These are phyloP conservation scores for Garra rufa DNA, from an alignment of 2,113 vertebrate species.

Conservation along the genomic window DNA sequence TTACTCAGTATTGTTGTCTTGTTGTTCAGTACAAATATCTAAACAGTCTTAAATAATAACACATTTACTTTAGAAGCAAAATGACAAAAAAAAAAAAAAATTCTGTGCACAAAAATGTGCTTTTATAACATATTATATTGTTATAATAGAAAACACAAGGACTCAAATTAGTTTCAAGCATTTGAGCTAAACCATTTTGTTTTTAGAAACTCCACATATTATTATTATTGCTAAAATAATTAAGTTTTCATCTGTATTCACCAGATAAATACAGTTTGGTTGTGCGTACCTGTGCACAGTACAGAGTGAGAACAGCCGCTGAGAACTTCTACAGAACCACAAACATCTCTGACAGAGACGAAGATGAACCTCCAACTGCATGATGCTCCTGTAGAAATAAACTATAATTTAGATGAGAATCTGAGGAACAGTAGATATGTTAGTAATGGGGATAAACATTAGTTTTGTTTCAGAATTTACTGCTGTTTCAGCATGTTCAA, in stretches of 20 bases:
- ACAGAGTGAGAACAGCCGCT: slow-evolving; percentile 67
- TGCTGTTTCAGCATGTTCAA: not conserved
- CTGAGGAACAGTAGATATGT: not conserved
- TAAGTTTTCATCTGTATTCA: not conserved
- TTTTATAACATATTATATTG: not conserved
- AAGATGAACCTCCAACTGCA: slow-evolving; percentile 73
- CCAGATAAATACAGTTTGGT: not conserved
- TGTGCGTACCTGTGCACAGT: slow-evolving; percentile 64
- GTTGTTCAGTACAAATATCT: not conserved
- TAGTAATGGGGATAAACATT: not conserved
- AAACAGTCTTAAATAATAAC: too few relatives aligned
- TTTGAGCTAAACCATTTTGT: not conserved
- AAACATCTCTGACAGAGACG: slow-evolving; percentile 73
- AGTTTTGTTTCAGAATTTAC: not conserved
- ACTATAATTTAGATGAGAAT: slow-evolving; percentile 16
- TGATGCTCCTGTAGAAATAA: slow-evolving; percentile 55
- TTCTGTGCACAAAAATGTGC: not conserved
- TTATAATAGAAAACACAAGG: not conserved
- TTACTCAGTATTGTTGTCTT: not conserved
- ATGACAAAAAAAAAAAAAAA: too few relatives aligned
- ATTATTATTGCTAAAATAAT: not conserved
- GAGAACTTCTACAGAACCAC: slow-evolving; percentile 65
- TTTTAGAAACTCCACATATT: not conserved
- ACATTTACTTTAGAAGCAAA: too few relatives aligned
- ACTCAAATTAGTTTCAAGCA: not conserved